Base-by-base conservation (phyloP, 2,888 invertebrate species). In the Drosophila leonis region DNA sequence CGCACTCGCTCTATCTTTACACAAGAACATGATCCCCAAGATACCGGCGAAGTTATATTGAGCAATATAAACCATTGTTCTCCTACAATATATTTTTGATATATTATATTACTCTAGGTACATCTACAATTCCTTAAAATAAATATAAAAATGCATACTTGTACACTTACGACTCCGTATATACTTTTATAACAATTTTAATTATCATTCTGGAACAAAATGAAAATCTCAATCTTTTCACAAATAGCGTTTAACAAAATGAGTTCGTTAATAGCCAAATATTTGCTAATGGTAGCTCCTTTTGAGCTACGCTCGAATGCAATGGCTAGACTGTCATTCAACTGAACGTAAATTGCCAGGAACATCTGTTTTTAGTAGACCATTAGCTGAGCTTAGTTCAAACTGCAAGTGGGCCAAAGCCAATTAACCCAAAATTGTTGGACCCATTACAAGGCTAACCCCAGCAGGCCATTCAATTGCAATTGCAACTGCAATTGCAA, bases 401-500 rank as follows among this genome's bases (percentile, higher is more conserved):
- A 44, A 39, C 41, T 46, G 60, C 54, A 68, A 80, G 65, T 67
- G 64, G 79, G 79, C 56, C 79, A 80, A 71, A 80, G 80, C 80
- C 80, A 80, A 80, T 80, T 80, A 78, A 78, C 62, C 75, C 63
- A 71, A 80, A 70, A 72, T 60, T 70, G 62, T 66, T 68, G 60
- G 75, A 71, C 71, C 63, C 52, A 57, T 70, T 78, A 51, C 63
- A 67, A 71, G 64, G 63, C 52, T 65, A 57, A 59, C 67, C 37
- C 49, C 41, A 39, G 60, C 33, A 51, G 56, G 54, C 62, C 67
- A 76, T 72, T 72, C 72, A 68, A 72, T 65, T 39, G 39, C 39
- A n/a, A 39, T n/a, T n/a, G 54, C 37, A n/a, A 37, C 12, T n/a
- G 51, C 42, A 13, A 20, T 20, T n/a, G 49, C 20, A n/a, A 31